Base-by-base conservation (phyloP, 2,888 invertebrate genomes). In the Drosophila neonasuta region DNA sequence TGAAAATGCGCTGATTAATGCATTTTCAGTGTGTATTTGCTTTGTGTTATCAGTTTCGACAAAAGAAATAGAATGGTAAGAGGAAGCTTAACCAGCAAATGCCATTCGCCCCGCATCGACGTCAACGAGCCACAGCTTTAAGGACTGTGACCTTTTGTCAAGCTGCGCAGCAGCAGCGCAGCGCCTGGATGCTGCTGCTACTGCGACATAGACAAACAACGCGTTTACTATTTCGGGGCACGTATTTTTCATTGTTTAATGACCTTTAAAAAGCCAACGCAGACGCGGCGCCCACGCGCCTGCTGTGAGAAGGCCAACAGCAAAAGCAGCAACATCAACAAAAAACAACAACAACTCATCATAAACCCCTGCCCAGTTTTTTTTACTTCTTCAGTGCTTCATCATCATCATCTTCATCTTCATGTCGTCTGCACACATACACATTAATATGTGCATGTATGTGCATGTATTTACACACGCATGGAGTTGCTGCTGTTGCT, bases 221-320 rank as follows among this genome's bases (percentile, higher is more conserved):
- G 13, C 32, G 49, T 64, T 68, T 69, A 73, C 77, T 77, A 73
- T 77, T 75, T 77, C 66, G 82, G 79, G 66, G 73, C 82, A 81
- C 68, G 77, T 79, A 68, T 74, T 79, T 74, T 79, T 80, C 69
- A 75, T 79, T 88, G 86, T 88, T 77, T 86, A 87, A 86, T 88
- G 88, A 88, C 88, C 88, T 88, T 84, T 87, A 86, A 82, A 83
- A 83, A 85, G 81, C 73, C 71, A 87, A 77, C 77, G 75, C 79
- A 86, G 82, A 82, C 75, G 75, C 71, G 71, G 68, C 80, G 80
- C 66, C 65, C 72, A 74, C 70, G 69, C 68, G 73, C 75, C 71
- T 75, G 61, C 50, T 63, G 62, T 44, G 48, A 60, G 85, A 74
- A 80, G 74, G 74, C 78, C 66, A 79, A 74, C 72, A 70, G 42